Percentiles rank a stretch among this genome's conserved stretches.
These are phyloP conservation scores for Nannospalax galili DNA, from an alignment of 2,113 vertebrate genomes.

Conservation along the genomic window DNA sequence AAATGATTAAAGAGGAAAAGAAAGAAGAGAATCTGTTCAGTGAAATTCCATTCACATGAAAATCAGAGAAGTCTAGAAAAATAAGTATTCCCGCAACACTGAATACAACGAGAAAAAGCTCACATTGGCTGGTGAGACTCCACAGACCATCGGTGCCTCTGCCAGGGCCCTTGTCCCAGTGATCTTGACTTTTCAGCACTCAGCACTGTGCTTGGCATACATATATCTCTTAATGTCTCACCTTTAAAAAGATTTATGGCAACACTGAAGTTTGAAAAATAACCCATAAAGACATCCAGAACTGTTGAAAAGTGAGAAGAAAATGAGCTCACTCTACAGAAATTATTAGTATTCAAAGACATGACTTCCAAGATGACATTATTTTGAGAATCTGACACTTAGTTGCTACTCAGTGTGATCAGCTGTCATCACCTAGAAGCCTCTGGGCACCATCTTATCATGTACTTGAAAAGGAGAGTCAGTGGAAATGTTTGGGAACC, in stretches of 20 bases:
- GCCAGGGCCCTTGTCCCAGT: not conserved
- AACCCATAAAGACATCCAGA: not conserved
- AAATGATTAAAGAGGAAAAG: not conserved
- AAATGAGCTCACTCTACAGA: not conserved
- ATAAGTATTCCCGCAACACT: not conserved
- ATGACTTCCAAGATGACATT: not conserved
- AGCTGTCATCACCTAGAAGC: not conserved
- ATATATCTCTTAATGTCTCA: not conserved
- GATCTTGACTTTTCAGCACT: not conserved
- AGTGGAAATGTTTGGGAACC: not conserved
- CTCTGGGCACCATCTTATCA: not conserved
- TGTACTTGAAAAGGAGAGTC: not conserved
- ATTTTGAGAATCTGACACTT: not conserved
- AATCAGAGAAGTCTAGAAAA: not conserved
- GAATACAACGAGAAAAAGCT: not conserved
- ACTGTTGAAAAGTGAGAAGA: slow-evolving; percentile 34
- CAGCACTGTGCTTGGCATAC: not conserved
- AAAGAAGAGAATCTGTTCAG: not conserved
- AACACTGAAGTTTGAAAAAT: slow-evolving; percentile 17
- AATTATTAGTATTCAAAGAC: slow-evolving; percentile 19
- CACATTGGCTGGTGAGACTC: not conserved
- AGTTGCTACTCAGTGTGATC: not conserved
- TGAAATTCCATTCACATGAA: slow-evolving; percentile 30
- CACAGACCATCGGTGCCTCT: not conserved
- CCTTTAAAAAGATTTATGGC: not conserved